Evolutionary conservation across 2,113 vertebrate species (phyloP).

Genomic region (Notothenia rossii): DNA sequence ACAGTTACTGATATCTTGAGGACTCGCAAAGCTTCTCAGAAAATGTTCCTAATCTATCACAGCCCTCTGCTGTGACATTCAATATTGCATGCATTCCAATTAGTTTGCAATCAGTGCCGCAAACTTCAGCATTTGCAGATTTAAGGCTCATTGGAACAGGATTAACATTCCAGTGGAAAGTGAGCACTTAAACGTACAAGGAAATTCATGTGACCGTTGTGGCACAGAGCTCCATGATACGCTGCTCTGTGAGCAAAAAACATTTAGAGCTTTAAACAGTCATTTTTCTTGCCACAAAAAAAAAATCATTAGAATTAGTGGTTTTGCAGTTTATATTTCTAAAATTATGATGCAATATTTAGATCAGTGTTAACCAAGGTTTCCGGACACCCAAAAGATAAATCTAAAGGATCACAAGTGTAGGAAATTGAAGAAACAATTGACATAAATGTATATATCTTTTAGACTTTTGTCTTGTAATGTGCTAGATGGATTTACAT

Average conservation of each 20-base stretch:
- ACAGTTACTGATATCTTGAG: too few species aligned
- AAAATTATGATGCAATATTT: too few species aligned
- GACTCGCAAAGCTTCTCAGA: neutral
- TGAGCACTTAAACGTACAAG: slow-evolving; percentile 6
- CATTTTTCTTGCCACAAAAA: too few species aligned
- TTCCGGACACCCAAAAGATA: too few species aligned
- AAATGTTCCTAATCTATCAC: neutral
- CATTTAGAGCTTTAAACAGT: neutral
- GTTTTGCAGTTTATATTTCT: too few species aligned
- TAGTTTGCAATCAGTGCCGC: slow-evolving; percentile 14
- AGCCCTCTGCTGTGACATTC: slow-evolving; percentile 10
- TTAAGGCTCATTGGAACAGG: slow-evolving; percentile 11
- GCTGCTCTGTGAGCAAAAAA: neutral
- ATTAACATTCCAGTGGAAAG: slow-evolving; percentile 39
- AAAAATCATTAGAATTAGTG: too few species aligned
- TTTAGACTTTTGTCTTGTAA: too few species aligned
- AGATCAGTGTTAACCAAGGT: too few species aligned
- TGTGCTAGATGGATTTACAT: too few species aligned
- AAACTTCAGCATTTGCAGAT: slow-evolving; percentile 28
- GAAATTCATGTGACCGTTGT: slow-evolving; percentile 5
- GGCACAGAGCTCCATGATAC: neutral
- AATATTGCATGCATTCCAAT: slow-evolving; percentile 7
- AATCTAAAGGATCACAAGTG: too few species aligned
- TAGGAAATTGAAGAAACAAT: too few species aligned
- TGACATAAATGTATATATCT: too few species aligned